phyloP scores from a whole-genome alignment of 2,797 vertebrate genomes.

The Falco rusticolus region DNA sequence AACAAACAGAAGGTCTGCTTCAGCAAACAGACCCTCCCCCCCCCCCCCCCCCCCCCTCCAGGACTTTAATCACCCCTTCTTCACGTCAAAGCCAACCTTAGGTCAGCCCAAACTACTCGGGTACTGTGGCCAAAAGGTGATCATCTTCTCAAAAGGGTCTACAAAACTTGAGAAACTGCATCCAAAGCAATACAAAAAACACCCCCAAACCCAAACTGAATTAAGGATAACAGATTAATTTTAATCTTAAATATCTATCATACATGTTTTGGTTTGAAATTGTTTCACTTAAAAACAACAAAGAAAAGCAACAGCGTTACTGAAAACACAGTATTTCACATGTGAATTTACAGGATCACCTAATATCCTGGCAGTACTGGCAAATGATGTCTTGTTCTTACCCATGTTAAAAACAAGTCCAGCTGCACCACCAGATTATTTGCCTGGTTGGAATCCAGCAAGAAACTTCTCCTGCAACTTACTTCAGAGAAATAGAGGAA shows the following conservation, averaged over 20 bases:
- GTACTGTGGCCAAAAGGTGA: neutral
- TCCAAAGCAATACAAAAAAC: neutral
- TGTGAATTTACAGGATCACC: neutral
- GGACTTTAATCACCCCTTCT: neutral
- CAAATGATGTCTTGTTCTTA: conserved; percentile 20
- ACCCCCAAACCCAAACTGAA: neutral
- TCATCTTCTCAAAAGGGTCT: neutral
- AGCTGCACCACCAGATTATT: neutral
- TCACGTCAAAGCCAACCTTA: neutral
- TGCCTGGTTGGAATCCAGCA: conserved; percentile 20
- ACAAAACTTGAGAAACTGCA: neutral
- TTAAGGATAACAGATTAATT: neutral
- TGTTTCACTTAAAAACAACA: neutral
- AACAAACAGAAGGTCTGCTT: neutral
- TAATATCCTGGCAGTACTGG: neutral
- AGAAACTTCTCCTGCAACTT: conserved; percentile 22
- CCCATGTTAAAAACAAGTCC: neutral
- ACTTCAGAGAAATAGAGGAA: conserved; percentile 55
- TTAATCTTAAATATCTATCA: neutral
- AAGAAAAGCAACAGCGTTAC: neutral
- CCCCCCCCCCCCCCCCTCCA: neutral
- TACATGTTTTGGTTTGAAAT: neutral
- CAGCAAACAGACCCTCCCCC: neutral
- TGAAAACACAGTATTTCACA: neutral
- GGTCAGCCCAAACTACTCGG: neutral